Percentiles rank a stretch among this genome's conserved stretches.
phyloP scores from a whole-genome alignment of 2,888 invertebrate genomes.

The Clusia tigrina region DNA sequence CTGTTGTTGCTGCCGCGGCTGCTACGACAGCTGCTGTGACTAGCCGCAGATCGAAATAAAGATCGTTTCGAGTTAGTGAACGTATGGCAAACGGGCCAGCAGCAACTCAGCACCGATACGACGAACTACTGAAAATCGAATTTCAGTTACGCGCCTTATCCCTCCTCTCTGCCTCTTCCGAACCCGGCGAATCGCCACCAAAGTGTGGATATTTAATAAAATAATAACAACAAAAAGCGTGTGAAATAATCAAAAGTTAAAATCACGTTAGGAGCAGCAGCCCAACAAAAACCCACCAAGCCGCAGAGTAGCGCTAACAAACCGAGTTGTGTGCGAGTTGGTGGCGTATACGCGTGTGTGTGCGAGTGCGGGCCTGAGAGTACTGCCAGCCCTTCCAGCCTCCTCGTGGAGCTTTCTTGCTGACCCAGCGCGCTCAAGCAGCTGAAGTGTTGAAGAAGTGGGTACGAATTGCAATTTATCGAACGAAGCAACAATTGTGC shows the following conservation, averaged over 20 bases:
- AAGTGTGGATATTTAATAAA: not conserved
- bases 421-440: too few relatives aligned
- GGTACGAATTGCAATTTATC: too few relatives aligned
- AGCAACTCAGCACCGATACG: slow-evolving; percentile 37
- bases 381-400: too few relatives aligned
- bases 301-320: too few relatives aligned
- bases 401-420: too few relatives aligned
- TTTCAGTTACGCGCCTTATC: not conserved
- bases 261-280: not conserved
- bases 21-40: not conserved
- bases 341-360: too few relatives aligned
- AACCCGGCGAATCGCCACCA: not conserved
- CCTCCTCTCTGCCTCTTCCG: not conserved
- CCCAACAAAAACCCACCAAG: too few relatives aligned
- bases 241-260: not conserved
- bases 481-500: too few relatives aligned
- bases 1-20: not conserved
- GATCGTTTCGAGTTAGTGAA: slow-evolving; percentile 44
- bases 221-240: slow-evolving; percentile 12
- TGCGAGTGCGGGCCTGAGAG: too few relatives aligned
- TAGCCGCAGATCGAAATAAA: not conserved
- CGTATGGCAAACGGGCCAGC: slow-evolving; percentile 52
- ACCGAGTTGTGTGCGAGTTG: too few relatives aligned
- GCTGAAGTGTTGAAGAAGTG: too few relatives aligned
- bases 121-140: not conserved